A percentile compares a stretch with the other conserved stretches of the same genome.
These are phyloP conservation scores for Oenanthe oenanthe DNA, from an alignment of 2,113 vertebrate genomes.

Conservation along the genomic window DNA sequence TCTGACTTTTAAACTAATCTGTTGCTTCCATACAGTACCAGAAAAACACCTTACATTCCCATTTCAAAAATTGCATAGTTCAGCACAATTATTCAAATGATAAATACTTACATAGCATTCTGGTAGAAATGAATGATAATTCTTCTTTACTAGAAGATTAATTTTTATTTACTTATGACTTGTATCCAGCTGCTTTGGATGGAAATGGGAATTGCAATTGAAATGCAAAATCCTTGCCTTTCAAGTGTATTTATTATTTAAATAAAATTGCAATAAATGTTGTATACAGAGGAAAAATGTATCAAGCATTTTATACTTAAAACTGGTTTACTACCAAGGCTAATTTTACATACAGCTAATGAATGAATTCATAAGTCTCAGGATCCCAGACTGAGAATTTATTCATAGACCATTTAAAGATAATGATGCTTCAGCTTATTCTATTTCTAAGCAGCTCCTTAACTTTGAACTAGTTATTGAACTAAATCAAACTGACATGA, in stretches of 20 bases:
- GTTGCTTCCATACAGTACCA: not conserved
- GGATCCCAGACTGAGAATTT: not conserved
- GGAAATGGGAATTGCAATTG: not conserved
- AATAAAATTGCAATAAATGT: not conserved
- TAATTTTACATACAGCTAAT: constrained; percentile 24
- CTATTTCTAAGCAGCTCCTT: not conserved
- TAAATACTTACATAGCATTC: not conserved
- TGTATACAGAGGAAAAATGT: not conserved
- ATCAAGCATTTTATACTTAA: not conserved
- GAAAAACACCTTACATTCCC: not conserved
- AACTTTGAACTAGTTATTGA: constrained; percentile 6
- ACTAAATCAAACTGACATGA: constrained; percentile 7
- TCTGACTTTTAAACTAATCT: not conserved
- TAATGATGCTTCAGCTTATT: not conserved
- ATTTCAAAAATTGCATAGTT: not conserved
- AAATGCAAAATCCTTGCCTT: not conserved
- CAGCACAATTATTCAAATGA: not conserved
- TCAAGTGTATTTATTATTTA: not conserved
- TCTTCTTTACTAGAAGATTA: constrained; percentile 14
- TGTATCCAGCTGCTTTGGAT: not conserved
- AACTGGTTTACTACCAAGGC: not conserved
- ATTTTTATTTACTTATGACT: not conserved
- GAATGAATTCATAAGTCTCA: constrained; percentile 29
- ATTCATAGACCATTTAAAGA: not conserved
- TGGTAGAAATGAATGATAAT: not conserved